These are phyloP conservation scores for Hesperophylax magnus DNA, from an alignment of 1,140 invertebrate species.

Conservation along the genomic window DNA sequence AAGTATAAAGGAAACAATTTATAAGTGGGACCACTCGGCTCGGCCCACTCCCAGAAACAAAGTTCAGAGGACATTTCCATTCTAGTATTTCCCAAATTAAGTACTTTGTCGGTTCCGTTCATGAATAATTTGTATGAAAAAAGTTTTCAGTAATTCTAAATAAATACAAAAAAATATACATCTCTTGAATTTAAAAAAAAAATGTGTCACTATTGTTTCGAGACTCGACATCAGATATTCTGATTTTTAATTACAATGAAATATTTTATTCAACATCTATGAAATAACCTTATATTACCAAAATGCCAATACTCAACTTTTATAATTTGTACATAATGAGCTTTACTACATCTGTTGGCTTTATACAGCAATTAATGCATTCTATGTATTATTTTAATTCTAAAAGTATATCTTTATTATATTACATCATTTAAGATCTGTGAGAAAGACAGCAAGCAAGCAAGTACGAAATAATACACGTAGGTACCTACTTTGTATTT, in stretches of 20 bases:
- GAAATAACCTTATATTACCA: no score
- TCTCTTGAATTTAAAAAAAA: not conserved
- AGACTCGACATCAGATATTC: no score
- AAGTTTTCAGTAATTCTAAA: not conserved
- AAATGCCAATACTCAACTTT: no score
- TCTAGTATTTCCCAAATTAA: slow-evolving; percentile 15
- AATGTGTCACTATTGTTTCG: no score
- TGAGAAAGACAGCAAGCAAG: not conserved
- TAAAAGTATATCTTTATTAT: no score
- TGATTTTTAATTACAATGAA: no score
- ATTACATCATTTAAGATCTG: not conserved
- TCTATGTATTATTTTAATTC: no score
- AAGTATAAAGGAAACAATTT: slow-evolving; percentile 30
- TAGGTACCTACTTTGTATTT: not conserved
- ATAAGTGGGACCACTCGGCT: slow-evolving; percentile 7
- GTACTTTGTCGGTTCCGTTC: not conserved
- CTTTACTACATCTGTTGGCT: no score
- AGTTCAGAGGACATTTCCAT: slow-evolving; percentile 26
- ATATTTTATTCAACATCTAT: no score
- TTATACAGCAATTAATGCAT: no score
- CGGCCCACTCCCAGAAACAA: slow-evolving; percentile 20
- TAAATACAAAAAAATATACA: slow-evolving; percentile 2
- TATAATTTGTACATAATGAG: no score
- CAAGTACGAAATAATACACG: not conserved
- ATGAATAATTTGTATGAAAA: slow-evolving; percentile 14